Conservation (phyloP, 2,888 invertebrate genomes). For the Leptinotarsa juncta region DNA sequence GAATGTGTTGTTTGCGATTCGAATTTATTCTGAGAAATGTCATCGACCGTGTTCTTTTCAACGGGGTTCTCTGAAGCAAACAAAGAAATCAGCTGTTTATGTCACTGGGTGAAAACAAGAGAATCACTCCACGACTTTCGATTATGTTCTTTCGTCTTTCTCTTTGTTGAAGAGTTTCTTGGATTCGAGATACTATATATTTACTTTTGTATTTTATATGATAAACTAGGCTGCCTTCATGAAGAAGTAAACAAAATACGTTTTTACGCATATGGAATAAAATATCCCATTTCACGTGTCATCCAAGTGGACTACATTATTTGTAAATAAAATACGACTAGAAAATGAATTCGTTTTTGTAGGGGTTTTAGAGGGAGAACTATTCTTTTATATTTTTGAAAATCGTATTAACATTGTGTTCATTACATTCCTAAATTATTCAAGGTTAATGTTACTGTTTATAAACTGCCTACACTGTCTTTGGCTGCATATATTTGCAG, state of each 20-base stretch:
- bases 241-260: background rate
- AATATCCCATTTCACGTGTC: background rate
- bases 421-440: constrained; percentile 10
- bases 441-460: constrained; percentile 24
- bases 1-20: constrained; percentile 22
- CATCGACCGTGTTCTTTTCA: constrained; percentile 62
- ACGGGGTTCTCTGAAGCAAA: constrained; percentile 66
- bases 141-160: constrained; percentile 10
- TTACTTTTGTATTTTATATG: background rate
- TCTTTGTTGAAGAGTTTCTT: background rate
- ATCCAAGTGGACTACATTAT: background rate
- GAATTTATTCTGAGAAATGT: constrained; percentile 55
- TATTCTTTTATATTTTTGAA: background rate
- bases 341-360: too few relatives aligned
- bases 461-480: constrained; percentile 12
- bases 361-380: too few relatives aligned
- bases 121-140: constrained; percentile 33
- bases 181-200: background rate
- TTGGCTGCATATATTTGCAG: background rate
- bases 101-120: constrained; percentile 55
- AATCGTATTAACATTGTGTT: background rate
- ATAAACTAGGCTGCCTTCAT: background rate
- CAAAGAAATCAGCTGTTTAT: constrained; percentile 87
- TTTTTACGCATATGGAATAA: constrained; percentile 2
- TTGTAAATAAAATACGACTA: background rate